These are phyloP conservation scores for Sebastes miniatus DNA, from an alignment of 2,797 vertebrate genomes.

Conservation along the genomic window DNA sequence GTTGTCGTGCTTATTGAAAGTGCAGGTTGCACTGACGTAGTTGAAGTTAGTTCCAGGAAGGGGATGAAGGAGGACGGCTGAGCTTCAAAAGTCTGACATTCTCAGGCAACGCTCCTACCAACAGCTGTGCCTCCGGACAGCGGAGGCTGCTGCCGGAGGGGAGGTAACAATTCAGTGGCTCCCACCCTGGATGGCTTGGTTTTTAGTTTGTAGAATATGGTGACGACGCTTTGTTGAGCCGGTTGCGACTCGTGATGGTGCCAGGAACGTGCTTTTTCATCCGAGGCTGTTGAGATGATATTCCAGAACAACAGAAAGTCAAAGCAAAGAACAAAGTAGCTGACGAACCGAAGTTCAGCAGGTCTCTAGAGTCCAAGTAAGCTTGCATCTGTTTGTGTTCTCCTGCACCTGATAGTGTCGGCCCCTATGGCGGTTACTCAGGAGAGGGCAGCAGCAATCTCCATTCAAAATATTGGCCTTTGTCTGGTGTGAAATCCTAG, in stretches of 20 bases:
- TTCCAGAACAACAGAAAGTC: not conserved
- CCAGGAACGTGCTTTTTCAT: not conserved
- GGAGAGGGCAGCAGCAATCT: not conserved
- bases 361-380: not conserved
- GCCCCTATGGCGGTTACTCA: no score
- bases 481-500: no score
- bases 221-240: not conserved
- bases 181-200: not conserved
- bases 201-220: not conserved
- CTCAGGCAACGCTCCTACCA: not conserved
- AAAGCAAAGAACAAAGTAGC: not conserved
- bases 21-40: not conserved
- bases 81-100: not conserved
- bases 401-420: no score
- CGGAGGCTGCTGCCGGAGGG: not conserved
- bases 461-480: no score
- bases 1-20: not conserved
- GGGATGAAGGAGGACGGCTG: not conserved
- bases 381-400: no score
- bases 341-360: not conserved
- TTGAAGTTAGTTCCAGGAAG: conserved; percentile 8
- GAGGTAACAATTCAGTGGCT: not conserved
- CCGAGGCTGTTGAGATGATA: not conserved
- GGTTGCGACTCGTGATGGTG: not conserved
- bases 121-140: not conserved